Percentiles rank a stretch among this genome's conserved stretches.
Evolutionary conservation across 2,888 invertebrate genomes (phyloP).

Genomic region (Pediacus dermestoides): DNA sequence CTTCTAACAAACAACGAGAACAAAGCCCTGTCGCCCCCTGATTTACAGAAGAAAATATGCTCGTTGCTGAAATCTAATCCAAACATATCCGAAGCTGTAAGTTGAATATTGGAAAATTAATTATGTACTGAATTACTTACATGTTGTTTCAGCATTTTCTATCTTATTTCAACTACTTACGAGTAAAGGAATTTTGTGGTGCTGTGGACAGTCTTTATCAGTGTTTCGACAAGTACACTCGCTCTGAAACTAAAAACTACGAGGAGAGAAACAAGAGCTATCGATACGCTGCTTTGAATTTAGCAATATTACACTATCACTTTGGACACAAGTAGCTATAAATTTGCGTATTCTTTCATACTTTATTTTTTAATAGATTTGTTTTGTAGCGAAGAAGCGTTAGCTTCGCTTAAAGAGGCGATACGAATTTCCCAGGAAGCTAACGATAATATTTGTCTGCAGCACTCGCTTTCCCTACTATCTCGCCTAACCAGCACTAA

Average conservation of each 20-base stretch:
- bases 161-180: conserved; percentile 83
- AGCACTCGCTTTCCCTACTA: conserved; percentile 82
- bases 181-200: conserved; percentile 83
- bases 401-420: conserved; percentile 81
- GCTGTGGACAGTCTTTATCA: conserved; percentile 76
- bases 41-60: conserved; percentile 70
- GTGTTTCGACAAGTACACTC: conserved; percentile 69
- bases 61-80: conserved; percentile 73
- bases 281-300: conserved; percentile 85
- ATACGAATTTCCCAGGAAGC: conserved; percentile 84
- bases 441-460: conserved; percentile 80
- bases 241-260: conserved; percentile 51
- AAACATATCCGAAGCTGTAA: conserved; percentile 77
- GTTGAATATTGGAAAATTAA: conserved; percentile 38
- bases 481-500: conserved; percentile 57
- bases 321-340: conserved; percentile 71
- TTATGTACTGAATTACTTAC: background rate
- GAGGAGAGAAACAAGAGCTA: conserved; percentile 63
- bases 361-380: conserved; percentile 4
- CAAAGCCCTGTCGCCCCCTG: conserved; percentile 71
- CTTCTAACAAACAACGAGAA: conserved; percentile 77
- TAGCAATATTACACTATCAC: conserved; percentile 82
- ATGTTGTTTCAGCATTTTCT: conserved; percentile 73
- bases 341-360: conserved; percentile 8
- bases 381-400: conserved; percentile 65